Percentiles rank a stretch among this genome's conserved stretches.
Conservation (phyloP, 2,113 vertebrate species). For the Donacobius atricapilla region DNA sequence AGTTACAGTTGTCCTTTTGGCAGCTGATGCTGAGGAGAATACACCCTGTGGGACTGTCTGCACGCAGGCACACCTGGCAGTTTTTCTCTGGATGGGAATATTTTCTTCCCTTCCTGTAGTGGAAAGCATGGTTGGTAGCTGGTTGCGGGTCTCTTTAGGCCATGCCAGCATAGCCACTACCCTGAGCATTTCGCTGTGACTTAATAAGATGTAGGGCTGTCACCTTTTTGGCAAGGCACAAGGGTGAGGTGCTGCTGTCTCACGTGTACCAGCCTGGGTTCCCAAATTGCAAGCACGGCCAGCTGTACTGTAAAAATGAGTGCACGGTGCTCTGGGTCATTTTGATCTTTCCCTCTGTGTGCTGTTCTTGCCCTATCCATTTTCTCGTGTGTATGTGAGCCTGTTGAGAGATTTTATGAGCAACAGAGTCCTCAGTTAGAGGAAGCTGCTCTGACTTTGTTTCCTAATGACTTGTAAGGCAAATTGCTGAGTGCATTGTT, state of each 20-base stretch:
- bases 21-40: not conserved
- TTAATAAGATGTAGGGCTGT: not conserved
- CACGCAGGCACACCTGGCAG: not conserved
- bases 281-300: rapidly evolving
- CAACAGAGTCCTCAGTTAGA: not conserved
- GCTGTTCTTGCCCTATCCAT: rapidly evolving
- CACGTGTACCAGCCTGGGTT: rapidly evolving
- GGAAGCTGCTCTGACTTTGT: not conserved
- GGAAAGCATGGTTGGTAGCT: not conserved
- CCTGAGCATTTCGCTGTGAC: not conserved
- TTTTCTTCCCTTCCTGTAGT: not conserved
- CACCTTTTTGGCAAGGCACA: not conserved
- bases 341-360: not conserved
- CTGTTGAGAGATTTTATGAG: not conserved
- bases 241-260: not conserved
- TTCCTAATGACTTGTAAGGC: not conserved
- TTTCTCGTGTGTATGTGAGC: not conserved
- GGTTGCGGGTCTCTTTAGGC: not conserved
- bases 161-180: not conserved
- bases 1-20: not conserved
- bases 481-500: not conserved
- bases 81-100: not conserved
- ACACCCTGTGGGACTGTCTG: not conserved
- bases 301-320: not conserved
- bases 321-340: not conserved